Evolutionary conservation across 2,888 invertebrate species (phyloP), one percentile per base, ranked within the genome.

Genomic region (Leucophora obtusa): DNA sequence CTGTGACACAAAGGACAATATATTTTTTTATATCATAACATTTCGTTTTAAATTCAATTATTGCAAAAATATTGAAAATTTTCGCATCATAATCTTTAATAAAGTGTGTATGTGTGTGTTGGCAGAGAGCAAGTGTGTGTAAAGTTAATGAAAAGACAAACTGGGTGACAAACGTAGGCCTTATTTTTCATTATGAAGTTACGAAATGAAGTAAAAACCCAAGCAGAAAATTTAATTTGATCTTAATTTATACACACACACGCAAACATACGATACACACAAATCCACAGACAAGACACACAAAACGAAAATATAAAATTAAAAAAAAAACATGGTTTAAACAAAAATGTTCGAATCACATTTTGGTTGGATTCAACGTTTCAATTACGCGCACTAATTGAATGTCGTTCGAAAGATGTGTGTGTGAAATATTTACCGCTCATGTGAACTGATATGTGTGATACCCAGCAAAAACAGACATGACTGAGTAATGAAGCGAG

Each of bases 331-430:
- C 18, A 47, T 10, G 72, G 84, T 71, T 82, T 84, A 79, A 72
- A 83, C 14, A 59, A 83, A 69, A 83, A 86, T 83, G 63, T 70
- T 47, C 58, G 75, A 83, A 70, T 68, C 78, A 84, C 84, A 83
- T 71, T 82, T 82, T 74, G 73, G 70, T 71, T 71, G 75, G 28
- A 74, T 77, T 71, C 65, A 71, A 66, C 77, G 71, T 77, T 71
- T 77, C 77, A 77, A 77, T 77, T 77, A 77, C 71, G 59, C 65
- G 47, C 66, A 71, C 75, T 79, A 79, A 79, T 79, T 79, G 70
- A 71, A 79, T 71, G 79, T 70, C 79, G 15, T 74, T 75, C 66
- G 75, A 68, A 68, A 66, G 68, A 9, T 66, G 18, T 59, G 8
- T 65, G 51, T 63, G 50, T 56, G 33, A 62, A 38, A 63, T 33